phyloP scores from a whole-genome alignment of 2,113 vertebrate species.

The Aegotheles bennettii region DNA sequence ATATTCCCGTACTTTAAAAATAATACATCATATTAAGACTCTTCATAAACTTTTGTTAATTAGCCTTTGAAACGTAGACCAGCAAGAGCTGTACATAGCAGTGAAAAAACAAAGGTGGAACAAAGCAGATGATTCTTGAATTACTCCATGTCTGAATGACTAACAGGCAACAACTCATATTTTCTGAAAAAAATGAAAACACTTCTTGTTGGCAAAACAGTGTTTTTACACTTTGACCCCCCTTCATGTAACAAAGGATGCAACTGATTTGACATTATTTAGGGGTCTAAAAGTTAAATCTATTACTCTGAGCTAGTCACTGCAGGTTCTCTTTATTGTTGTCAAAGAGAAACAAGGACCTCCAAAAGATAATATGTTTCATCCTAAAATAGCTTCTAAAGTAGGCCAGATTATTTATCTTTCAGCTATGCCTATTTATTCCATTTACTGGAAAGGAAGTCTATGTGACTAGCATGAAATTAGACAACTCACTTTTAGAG shows the following conservation, averaged over 20 bases:
- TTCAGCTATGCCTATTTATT: constrained; percentile 49
- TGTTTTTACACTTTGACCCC: not conserved
- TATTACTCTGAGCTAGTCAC: not conserved
- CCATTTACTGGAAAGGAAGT: constrained; percentile 28
- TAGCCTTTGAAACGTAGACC: not conserved
- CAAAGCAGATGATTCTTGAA: not conserved
- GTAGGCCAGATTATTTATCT: constrained; percentile 62
- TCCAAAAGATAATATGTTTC: not conserved
- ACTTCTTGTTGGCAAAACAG: not conserved
- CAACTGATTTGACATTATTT: not conserved
- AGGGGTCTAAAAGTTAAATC: not conserved
- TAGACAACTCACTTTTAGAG: constrained; percentile 8
- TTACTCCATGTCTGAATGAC: not conserved
- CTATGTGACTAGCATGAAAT: constrained; percentile 50
- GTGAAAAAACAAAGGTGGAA: not conserved
- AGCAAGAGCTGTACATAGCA: not conserved
- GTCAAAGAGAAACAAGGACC: constrained; percentile 17
- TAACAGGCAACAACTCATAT: not conserved
- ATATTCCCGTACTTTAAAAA: not conserved
- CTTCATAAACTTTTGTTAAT: not conserved
- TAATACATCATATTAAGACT: not conserved
- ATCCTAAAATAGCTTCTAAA: constrained; percentile 55
- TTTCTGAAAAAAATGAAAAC: not conserved
- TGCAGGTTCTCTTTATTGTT: not conserved
- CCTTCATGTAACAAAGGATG: not conserved